phyloP scores from a whole-genome alignment of 2,113 vertebrate species.

The Aptenodytes patagonicus region DNA sequence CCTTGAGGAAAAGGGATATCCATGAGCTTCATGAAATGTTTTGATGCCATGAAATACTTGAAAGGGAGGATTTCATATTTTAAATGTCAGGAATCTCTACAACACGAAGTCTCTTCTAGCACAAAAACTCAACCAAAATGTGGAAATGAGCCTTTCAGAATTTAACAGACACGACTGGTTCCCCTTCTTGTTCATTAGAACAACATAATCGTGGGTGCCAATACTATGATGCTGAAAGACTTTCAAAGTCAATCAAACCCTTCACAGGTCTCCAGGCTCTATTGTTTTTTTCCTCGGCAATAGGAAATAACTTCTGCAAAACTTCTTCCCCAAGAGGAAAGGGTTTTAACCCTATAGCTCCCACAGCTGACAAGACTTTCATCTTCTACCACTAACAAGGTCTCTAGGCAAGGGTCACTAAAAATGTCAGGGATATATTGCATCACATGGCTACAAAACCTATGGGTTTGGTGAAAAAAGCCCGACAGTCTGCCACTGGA shows the following conservation, averaged over 20 bases:
- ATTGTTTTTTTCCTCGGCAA: not conserved
- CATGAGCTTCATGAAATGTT: not conserved
- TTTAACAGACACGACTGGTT: not conserved
- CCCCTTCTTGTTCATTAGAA: not conserved
- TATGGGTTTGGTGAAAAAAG: not conserved
- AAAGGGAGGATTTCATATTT: not conserved
- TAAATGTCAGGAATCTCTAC: not conserved
- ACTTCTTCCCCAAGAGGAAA: not conserved
- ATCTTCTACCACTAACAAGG: not conserved
- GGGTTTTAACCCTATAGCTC: not conserved
- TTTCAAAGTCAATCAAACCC: not conserved
- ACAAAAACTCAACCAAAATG: not conserved
- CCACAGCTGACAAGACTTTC: not conserved
- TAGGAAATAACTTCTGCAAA: conserved; percentile 9
- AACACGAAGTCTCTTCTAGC: not conserved
- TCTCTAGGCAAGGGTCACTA: not conserved
- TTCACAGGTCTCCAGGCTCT: not conserved
- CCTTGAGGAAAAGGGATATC: not conserved
- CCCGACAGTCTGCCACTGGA: not conserved
- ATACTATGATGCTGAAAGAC: not conserved
- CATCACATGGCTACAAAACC: not conserved
- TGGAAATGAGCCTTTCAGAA: not conserved
- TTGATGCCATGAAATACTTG: not conserved
- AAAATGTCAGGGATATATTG: not conserved
- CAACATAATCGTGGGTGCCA: not conserved